Evolutionary conservation across 2,113 vertebrate species (phyloP).

Genomic region (Heterochromis multidens): DNA sequence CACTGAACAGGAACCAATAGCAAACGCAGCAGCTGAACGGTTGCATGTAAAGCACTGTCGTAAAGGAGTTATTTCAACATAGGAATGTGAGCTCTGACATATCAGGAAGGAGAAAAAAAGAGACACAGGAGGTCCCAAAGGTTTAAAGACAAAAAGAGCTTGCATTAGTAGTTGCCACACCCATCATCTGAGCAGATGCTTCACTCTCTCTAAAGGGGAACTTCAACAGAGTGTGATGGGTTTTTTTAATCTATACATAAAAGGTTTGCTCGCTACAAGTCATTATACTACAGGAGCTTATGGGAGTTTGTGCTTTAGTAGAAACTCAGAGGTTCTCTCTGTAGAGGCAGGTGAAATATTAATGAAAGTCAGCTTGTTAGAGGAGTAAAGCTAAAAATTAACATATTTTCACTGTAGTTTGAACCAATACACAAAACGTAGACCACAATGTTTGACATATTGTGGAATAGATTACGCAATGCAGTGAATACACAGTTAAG

Average conservation of each 20-base stretch:
- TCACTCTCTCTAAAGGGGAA: not conserved
- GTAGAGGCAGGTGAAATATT: not conserved
- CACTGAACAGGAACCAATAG: conserved; percentile 12
- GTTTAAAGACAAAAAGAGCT: not conserved
- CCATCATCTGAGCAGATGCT: conserved; percentile 42
- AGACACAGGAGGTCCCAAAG: not conserved
- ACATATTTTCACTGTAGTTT: not conserved
- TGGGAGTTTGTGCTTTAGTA: not conserved
- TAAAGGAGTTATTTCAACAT: conserved; percentile 15
- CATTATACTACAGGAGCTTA: not conserved
- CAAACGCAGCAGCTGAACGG: not conserved
- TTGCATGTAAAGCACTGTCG: not conserved
- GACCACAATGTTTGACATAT: not conserved
- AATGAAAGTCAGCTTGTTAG: not conserved
- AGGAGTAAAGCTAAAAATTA: not conserved
- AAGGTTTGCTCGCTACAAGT: not conserved
- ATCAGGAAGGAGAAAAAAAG: not conserved
- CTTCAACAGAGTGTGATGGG: rapidly evolving
- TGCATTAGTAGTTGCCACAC: conserved; percentile 41
- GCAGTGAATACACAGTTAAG: not conserved
- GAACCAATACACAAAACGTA: not conserved
- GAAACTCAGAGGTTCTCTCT: not conserved
- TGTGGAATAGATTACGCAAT: not conserved
- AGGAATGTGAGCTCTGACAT: conserved; percentile 31
- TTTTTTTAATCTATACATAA: not conserved